These are phyloP conservation scores for Tetheella fluctuosa DNA, from an alignment of 2,888 invertebrate genomes.

Conservation along the genomic window DNA sequence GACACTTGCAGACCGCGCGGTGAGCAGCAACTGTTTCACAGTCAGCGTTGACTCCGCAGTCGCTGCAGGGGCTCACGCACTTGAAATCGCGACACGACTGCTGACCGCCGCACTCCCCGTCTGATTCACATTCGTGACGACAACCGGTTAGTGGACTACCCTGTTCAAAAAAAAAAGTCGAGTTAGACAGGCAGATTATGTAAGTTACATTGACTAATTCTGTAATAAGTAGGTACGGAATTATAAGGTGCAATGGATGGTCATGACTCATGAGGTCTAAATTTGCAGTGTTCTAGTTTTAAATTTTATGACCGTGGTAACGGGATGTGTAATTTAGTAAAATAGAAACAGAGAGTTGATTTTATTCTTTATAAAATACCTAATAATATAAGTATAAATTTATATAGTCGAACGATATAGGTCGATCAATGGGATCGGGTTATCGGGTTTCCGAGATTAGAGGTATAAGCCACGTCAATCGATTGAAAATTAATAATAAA, in stretches of 20 bases:
- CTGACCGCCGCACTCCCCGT: constrained; percentile 88
- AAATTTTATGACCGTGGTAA: too few species aligned
- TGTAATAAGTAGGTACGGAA: not conserved
- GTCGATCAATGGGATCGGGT: too few species aligned
- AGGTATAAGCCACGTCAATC: too few species aligned
- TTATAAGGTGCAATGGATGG: not conserved
- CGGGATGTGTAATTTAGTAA: too few species aligned
- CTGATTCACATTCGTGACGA: constrained; percentile 92
- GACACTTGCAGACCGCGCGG: constrained; percentile 91
- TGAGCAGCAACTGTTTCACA: constrained; percentile 90
- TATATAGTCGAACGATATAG: too few species aligned
- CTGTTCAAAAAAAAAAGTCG: constrained; percentile 50
- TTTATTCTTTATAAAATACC: too few species aligned
- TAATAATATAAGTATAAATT: too few species aligned
- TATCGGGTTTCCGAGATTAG: too few species aligned
- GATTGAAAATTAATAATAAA: not conserved
- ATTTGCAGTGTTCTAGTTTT: too few species aligned
- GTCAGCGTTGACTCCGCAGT: constrained; percentile 91
- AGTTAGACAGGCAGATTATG: not conserved
- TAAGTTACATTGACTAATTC: not conserved
- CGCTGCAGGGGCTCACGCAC: constrained; percentile 90
- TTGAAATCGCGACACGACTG: constrained; percentile 90
- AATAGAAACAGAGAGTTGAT: too few species aligned
- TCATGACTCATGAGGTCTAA: too few species aligned
- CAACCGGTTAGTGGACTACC: constrained; percentile 92